phyloP scores from a whole-genome alignment of 2,888 invertebrate genomes.

The Bhutanitis thaidina region DNA sequence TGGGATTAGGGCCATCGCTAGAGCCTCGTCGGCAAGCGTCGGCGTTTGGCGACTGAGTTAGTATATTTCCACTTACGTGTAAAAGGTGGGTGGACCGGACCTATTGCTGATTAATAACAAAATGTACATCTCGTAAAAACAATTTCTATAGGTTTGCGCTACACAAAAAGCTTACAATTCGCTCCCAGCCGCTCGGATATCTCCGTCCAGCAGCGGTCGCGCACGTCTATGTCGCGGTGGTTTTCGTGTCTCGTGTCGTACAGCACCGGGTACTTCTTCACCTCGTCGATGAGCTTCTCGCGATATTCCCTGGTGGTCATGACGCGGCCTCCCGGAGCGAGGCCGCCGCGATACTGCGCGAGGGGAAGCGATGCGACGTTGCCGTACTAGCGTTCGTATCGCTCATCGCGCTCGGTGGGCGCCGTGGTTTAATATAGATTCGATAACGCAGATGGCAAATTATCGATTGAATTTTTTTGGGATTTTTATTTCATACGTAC shows the following conservation, averaged over 20 bases:
- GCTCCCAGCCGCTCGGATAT: slow-evolving; percentile 62
- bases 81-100: too few relatives aligned
- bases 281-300: slow-evolving; percentile 65
- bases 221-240: slow-evolving; percentile 62
- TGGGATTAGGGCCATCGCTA: too few relatives aligned
- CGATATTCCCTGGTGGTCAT: slow-evolving; percentile 49
- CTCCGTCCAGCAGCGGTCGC: slow-evolving; percentile 69
- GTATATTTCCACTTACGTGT: too few relatives aligned
- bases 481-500: too few relatives aligned
- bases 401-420: slow-evolving; percentile 53
- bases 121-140: too few relatives aligned
- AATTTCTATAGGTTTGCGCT: not conserved
- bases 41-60: too few relatives aligned
- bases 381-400: slow-evolving; percentile 48
- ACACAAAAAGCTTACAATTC: slow-evolving; percentile 47
- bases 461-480: too few relatives aligned
- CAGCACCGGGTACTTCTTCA: slow-evolving; percentile 63
- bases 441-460: slow-evolving; percentile 2
- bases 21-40: too few relatives aligned
- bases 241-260: slow-evolving; percentile 69
- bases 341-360: slow-evolving; percentile 62
- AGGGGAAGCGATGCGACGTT: slow-evolving; percentile 44
- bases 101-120: too few relatives aligned
- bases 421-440: slow-evolving; percentile 45
- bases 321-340: slow-evolving; percentile 23